Evolutionary conservation across 2,113 vertebrate genomes (phyloP), one percentile per base, ranked within the genome.

Genomic region (Mugil cephalus): DNA sequence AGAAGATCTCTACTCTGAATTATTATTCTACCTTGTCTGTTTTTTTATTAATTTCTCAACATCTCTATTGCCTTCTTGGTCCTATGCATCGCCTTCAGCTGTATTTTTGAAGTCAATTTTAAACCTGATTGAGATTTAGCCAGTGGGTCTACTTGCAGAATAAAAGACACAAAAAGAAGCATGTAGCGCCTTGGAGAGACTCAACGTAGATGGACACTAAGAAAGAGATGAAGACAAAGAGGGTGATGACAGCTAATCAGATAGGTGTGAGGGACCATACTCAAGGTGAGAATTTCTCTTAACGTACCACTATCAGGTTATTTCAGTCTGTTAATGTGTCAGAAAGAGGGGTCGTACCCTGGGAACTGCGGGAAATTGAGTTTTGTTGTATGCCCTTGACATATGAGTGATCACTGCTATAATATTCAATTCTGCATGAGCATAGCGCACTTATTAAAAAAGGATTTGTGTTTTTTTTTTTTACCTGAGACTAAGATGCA

Each of bases 171-270:
- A 18, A 43, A 70, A 15, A 17, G 15, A 62, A 19, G 60, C 51
- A 62, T 2, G 1, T 4, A 55, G 35, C 9, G 21, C 47, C 21
- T 12, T n/a, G 34, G 15, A 60, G 43, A 42, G 34, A 34, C 10
- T 12, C 4, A 7, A 39, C 36, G 18, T 62, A 35, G 39, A 30
- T 42, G 24, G 24, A 68, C 4, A n/a, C 13, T 13, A 17, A 68
- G 40, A 75, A 69, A 34, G 56, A 48, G 55, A 74, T 46, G 39
- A 56, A 69, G 45, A 52, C 9, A 18, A 70, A 47, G 46, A 46
- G 10, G 70, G 87, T 77, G 89, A 80, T 90, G 91, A 86, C 88
- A 90, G 88, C 39, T 88, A 85, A 88, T 91, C 87, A 77, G 54
- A 47, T 52, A 56, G 74, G 78, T 86, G 86, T 76, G 63, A 74